phyloP scores from a whole-genome alignment of 2,113 vertebrate species.

The Haliaeetus leucogaster region DNA sequence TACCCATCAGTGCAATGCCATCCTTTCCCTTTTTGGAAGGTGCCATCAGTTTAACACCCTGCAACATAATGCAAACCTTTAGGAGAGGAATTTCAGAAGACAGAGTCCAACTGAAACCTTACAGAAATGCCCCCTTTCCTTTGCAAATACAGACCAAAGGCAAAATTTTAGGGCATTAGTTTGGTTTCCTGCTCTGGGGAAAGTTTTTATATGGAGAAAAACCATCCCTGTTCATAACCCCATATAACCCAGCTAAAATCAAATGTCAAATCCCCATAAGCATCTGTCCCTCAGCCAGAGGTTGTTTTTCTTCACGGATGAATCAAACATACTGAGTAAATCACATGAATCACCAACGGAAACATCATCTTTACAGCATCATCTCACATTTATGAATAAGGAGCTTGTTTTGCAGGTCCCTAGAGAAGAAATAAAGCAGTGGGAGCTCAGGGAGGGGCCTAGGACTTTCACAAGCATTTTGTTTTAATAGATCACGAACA shows the following conservation, averaged over 20 bases:
- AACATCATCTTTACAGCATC: constrained; percentile 54
- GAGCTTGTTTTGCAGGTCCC: constrained; percentile 42
- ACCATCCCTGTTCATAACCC: background rate
- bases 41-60: background rate
- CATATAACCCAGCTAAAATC: background rate
- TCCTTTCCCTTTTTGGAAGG: background rate
- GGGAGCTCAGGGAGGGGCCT: constrained; percentile 10
- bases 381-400: constrained; percentile 50
- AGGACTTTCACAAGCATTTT: background rate
- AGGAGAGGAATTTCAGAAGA: background rate
- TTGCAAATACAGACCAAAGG: background rate
- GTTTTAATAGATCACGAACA: background rate
- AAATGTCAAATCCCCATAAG: constrained; percentile 21
- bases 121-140: background rate
- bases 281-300: constrained; percentile 27
- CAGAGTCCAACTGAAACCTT: background rate
- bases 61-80: background rate
- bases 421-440: background rate
- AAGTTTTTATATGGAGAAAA: background rate
- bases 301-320: constrained; percentile 31
- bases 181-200: background rate
- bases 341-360: constrained; percentile 56
- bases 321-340: constrained; percentile 48
- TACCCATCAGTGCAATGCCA: background rate
- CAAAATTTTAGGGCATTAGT: background rate